Evolutionary conservation across 2,888 invertebrate genomes (phyloP).

Genomic region (Diarsia dahlii): DNA sequence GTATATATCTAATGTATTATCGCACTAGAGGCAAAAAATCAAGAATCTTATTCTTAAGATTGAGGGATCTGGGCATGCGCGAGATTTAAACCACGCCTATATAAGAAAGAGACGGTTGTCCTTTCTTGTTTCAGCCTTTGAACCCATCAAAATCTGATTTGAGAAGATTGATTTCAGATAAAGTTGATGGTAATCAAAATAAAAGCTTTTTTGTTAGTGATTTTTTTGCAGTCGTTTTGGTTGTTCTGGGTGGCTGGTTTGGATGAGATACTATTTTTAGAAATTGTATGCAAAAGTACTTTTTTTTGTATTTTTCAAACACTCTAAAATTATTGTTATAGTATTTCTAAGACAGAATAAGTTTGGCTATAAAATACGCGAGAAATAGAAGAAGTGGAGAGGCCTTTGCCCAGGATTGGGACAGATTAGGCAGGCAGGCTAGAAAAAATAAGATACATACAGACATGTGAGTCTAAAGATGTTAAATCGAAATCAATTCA

Average conservation of each 20-base stretch:
- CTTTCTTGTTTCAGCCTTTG: slow-evolving; percentile 74
- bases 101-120: slow-evolving; percentile 80
- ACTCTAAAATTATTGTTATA: no score
- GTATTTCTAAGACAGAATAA: no score
- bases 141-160: slow-evolving; percentile 76
- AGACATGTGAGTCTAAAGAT: background rate
- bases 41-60: slow-evolving; percentile 88
- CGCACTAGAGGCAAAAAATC: slow-evolving; percentile 78
- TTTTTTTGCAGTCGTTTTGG: background rate
- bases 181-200: slow-evolving; percentile 78
- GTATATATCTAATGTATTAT: slow-evolving; percentile 81
- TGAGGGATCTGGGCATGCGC: slow-evolving; percentile 83
- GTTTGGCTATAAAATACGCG: no score
- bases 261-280: background rate
- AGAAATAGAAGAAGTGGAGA: no score
- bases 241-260: no score
- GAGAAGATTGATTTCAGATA: slow-evolving; percentile 84
- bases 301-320: background rate
- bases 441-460: background rate
- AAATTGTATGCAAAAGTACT: background rate
- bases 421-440: no score
- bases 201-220: slow-evolving; percentile 68
- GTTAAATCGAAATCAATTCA: background rate
- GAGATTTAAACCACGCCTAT: slow-evolving; percentile 81
- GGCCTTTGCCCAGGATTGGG: no score